phyloP scores from a whole-genome alignment of 2,888 invertebrate genomes.

The Lepidochitona cinerea region DNA sequence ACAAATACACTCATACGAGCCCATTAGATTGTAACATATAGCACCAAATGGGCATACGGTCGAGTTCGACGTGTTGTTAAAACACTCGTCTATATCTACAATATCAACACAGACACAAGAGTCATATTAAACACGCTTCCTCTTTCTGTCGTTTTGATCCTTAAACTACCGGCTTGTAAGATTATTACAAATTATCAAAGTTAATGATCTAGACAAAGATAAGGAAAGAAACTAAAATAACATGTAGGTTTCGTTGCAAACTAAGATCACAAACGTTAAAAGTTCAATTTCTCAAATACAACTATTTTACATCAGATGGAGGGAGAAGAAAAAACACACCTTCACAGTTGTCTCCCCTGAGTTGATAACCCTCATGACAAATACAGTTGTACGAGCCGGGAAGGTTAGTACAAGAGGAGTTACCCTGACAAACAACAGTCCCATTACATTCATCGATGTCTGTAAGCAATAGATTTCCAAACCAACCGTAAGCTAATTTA shows the following conservation, averaged over 20 bases:
- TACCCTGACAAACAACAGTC: neutral
- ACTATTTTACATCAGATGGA: neutral
- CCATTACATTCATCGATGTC: neutral
- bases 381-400: neutral
- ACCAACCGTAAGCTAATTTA: too few species aligned
- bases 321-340: neutral
- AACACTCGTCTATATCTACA: neutral
- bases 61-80: neutral
- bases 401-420: neutral
- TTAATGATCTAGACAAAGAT: too few species aligned
- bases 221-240: too few species aligned
- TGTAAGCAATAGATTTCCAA: neutral
- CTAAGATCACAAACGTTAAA: too few species aligned
- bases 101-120: neutral
- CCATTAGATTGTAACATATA: neutral
- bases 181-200: too few species aligned
- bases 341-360: neutral
- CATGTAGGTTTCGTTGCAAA: too few species aligned
- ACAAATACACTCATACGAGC: neutral
- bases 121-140: neutral
- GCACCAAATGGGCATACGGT: neutral
- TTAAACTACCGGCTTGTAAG: neutral
- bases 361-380: neutral
- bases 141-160: neutral
- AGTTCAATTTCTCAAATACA: neutral